phyloP scores from a whole-genome alignment of 35 echinoderm and acorn worm species.

The Apostichopus japonicus region DNA sequence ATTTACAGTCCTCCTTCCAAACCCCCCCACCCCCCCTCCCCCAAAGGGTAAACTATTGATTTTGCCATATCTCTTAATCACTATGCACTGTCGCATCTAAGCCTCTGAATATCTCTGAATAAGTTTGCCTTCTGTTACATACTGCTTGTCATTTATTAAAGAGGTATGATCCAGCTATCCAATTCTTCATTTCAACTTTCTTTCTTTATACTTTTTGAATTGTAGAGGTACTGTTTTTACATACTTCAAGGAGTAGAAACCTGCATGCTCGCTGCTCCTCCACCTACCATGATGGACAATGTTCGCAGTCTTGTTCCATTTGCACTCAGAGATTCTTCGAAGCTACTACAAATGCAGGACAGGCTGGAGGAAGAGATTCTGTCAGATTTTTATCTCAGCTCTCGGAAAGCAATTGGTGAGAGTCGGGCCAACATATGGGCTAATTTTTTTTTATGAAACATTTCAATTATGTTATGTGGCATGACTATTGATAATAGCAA shows the following conservation, averaged over 20 bases:
- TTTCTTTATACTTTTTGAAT: background rate
- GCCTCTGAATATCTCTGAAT: no score
- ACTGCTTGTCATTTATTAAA: background rate
- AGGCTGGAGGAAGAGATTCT: conserved; percentile 78
- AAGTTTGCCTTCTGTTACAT: no score
- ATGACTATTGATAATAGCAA: no score
- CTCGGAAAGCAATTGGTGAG: conserved; percentile 94
- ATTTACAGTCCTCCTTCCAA: no score
- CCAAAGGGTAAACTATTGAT: no score
- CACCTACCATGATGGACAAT: conserved; percentile 82
- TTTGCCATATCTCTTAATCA: no score
- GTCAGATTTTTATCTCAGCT: conserved; percentile 85
- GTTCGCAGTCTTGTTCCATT: conserved; percentile 65
- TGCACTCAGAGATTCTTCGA: conserved; percentile 55
- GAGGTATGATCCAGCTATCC: background rate
- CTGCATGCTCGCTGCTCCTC: conserved; percentile 84
- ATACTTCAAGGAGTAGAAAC: conserved; percentile 83
- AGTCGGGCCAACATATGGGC: no score
- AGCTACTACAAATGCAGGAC: conserved; percentile 59
- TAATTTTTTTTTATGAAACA: no score
- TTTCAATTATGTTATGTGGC: no score
- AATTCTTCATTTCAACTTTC: no score
- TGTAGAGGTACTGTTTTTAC: conserved; percentile 97
- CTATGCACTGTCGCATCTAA: no score
- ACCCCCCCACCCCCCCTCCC: no score